Evolutionary conservation across 2,888 invertebrate genomes (phyloP).

Genomic region (Electrophaes corylata): DNA sequence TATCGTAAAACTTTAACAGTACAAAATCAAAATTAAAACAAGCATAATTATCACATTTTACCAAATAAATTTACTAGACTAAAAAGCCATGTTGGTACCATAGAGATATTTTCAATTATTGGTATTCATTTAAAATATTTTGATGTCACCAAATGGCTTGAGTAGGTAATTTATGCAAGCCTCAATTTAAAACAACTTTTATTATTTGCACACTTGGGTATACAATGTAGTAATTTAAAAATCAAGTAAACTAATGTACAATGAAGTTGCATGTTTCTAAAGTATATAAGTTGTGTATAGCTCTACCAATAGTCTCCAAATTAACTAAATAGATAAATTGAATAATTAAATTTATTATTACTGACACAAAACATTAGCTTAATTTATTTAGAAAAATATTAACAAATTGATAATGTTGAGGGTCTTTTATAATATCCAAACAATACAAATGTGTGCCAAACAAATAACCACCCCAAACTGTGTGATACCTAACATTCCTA

Average conservation of each 20-base stretch:
- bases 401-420: not conserved
- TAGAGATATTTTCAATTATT: not conserved
- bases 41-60: constrained; percentile 53
- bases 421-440: constrained; percentile 20
- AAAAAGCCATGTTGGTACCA: constrained; percentile 21
- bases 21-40: constrained; percentile 42
- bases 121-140: not conserved
- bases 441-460: constrained; percentile 49
- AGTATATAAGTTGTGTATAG: not conserved
- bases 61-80: constrained; percentile 26
- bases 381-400: not conserved
- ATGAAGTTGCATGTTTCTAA: not conserved
- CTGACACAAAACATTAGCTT: not conserved
- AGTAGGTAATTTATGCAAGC: constrained; percentile 12
- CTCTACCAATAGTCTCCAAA: not conserved
- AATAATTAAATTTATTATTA: not conserved
- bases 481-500: constrained; percentile 58
- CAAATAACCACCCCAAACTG: constrained; percentile 57
- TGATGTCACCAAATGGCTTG: constrained; percentile 12
- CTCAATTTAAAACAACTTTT: constrained; percentile 16
- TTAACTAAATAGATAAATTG: not conserved
- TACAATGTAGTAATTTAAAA: not conserved
- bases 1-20: constrained; percentile 28
- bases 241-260: not conserved
- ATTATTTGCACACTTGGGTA: constrained; percentile 2